phyloP scores from a whole-genome alignment of 2,888 invertebrate genomes.

The Drosophila buzzatii region DNA sequence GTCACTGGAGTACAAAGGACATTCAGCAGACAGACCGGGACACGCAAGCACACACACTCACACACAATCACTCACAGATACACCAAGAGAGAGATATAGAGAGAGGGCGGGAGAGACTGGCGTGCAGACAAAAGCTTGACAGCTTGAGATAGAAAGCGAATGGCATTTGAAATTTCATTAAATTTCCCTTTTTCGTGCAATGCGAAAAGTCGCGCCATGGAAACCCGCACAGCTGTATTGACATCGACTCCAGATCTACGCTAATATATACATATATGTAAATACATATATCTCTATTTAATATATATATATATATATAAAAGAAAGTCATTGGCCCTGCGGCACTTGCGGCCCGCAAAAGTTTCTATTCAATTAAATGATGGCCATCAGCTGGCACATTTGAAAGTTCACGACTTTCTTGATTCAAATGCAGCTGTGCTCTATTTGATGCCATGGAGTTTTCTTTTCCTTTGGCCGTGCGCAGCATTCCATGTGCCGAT shows the following conservation, averaged over 20 bases:
- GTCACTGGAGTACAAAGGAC: conserved; percentile 74
- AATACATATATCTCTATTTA: not conserved
- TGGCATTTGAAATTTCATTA: conserved; percentile 81
- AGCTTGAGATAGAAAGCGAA: conserved; percentile 62
- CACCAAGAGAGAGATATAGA: too few relatives aligned
- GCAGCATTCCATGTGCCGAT: conserved; percentile 4
- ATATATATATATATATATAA: not conserved
- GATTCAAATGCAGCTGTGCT: conserved; percentile 34
- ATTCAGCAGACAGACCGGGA: conserved; percentile 52
- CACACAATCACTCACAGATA: not conserved
- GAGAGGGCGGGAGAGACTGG: not conserved
- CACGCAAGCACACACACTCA: conserved; percentile 26
- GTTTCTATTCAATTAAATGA: conserved; percentile 68
- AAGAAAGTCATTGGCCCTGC: conserved; percentile 24
- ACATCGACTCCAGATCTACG: conserved; percentile 1
- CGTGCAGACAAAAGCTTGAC: conserved; percentile 45
- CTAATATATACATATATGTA: not conserved
- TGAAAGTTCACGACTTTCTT: conserved; percentile 18
- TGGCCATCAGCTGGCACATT: conserved; percentile 38
- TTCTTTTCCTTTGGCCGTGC: conserved; percentile 1
- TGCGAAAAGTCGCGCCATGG: conserved; percentile 34
- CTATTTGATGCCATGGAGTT: conserved; percentile 2
- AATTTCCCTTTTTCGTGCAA: conserved; percentile 64
- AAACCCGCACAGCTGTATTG: conserved; percentile 51
- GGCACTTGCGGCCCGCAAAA: conserved; percentile 39